These are phyloP conservation scores for Huso huso DNA, from an alignment of 2,797 vertebrate genomes.

Conservation along the genomic window DNA sequence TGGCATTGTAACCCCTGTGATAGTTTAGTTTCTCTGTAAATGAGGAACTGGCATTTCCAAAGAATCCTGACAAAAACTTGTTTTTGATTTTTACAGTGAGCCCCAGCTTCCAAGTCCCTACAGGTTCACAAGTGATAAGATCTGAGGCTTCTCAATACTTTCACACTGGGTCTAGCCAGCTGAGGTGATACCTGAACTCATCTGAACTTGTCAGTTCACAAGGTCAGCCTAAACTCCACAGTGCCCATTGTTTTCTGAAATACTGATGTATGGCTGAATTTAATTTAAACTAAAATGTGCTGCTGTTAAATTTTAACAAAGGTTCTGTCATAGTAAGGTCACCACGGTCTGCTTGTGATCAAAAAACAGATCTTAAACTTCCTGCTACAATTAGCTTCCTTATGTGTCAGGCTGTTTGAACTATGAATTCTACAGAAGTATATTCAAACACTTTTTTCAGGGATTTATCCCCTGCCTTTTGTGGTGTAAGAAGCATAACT, in stretches of 20 bases:
- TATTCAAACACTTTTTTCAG: too few species aligned
- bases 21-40: too few species aligned
- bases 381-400: not conserved
- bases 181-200: not conserved
- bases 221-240: constrained; percentile 9
- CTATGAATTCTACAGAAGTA: too few species aligned
- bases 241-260: constrained; percentile 20
- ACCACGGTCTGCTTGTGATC: constrained; percentile 51
- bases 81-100: constrained; percentile 16
- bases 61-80: constrained; percentile 2
- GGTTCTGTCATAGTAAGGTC: constrained; percentile 34
- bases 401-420: not conserved
- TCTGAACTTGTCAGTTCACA: constrained; percentile 24
- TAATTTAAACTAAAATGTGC: constrained; percentile 18
- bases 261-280: constrained; percentile 22
- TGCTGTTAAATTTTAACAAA: constrained; percentile 8
- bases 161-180: too few species aligned
- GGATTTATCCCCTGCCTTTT: not conserved
- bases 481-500: not conserved
- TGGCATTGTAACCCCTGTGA: too few species aligned
- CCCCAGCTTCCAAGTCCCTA: too few species aligned
- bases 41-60: too few species aligned
- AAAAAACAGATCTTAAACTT: constrained; percentile 24
- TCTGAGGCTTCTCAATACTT: too few species aligned
- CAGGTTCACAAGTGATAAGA: too few species aligned